Evolutionary conservation across 2,888 invertebrate species (phyloP).

Genomic region (Priocnemis perturbator): DNA sequence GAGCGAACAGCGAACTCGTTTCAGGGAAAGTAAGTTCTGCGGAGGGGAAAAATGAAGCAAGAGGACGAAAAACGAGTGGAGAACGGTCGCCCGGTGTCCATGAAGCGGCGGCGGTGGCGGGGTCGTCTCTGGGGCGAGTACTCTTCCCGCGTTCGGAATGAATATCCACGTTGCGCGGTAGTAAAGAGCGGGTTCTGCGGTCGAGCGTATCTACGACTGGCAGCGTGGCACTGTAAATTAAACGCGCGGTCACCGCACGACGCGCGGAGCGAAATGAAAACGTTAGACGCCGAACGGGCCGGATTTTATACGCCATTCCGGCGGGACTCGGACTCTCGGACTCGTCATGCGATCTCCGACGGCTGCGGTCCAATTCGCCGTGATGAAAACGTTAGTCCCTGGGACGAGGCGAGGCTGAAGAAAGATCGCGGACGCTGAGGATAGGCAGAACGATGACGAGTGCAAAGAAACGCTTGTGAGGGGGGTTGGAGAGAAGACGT

Average conservation of each 20-base stretch:
- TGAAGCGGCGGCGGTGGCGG: background rate
- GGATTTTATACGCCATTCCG: conserved; percentile 33
- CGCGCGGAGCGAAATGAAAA: conserved; percentile 57
- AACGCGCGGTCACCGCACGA: conserved; percentile 49
- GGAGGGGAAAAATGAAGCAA: no score
- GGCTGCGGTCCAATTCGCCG: conserved; percentile 39
- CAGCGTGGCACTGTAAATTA: conserved; percentile 48
- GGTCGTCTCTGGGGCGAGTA: background rate
- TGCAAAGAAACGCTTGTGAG: no score
- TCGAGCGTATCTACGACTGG: conserved; percentile 38
- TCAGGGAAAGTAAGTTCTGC: no score
- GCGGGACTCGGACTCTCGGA: background rate
- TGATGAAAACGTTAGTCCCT: conserved; percentile 33
- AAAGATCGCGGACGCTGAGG: conserved; percentile 16
- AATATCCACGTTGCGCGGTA: conserved; percentile 32
- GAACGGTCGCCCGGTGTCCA: no score
- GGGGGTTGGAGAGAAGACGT: no score
- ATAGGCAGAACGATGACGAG: conserved; percentile 19
- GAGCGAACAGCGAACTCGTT: no score
- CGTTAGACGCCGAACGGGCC: conserved; percentile 42
- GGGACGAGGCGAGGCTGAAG: conserved; percentile 31
- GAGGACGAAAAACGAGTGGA: no score
- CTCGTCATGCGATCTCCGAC: background rate
- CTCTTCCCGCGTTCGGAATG: conserved; percentile 18
- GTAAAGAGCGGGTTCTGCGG: conserved; percentile 44